Evolutionary conservation across 2,797 vertebrate genomes (phyloP).

Genomic region (Lophius americanus): DNA sequence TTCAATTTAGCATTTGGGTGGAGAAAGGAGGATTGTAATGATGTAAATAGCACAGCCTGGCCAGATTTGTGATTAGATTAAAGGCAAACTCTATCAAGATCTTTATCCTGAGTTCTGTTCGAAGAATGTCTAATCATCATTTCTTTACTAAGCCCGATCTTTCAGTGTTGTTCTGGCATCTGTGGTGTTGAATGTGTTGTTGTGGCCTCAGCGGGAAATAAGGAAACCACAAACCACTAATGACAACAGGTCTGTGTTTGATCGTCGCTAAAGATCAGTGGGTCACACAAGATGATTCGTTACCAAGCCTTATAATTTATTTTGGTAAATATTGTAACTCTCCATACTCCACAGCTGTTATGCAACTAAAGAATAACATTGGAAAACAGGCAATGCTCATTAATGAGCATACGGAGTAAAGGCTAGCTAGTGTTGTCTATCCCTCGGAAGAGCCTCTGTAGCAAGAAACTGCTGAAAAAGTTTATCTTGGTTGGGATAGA

Average conservation of each 20-base stretch:
- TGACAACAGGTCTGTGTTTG: slow-evolving; percentile 11
- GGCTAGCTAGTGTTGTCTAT: too few relatives aligned
- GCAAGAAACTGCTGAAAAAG: too few relatives aligned
- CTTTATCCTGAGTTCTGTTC: slow-evolving; percentile 36
- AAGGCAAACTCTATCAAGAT: slow-evolving; percentile 36
- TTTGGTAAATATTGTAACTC: too few relatives aligned
- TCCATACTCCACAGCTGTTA: too few relatives aligned
- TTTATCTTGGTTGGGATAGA: too few relatives aligned
- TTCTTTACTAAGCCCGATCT: slow-evolving; percentile 46
- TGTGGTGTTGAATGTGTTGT: slow-evolving; percentile 25
- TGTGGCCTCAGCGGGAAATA: slow-evolving; percentile 4
- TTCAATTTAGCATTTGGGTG: slow-evolving; percentile 66
- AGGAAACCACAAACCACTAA: neutral
- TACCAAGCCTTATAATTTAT: neutral
- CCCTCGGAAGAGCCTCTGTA: too few relatives aligned
- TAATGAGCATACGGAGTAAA: too few relatives aligned
- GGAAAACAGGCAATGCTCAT: too few relatives aligned
- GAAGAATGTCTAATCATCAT: slow-evolving; percentile 58
- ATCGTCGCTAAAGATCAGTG: neutral
- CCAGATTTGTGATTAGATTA: slow-evolving; percentile 41
- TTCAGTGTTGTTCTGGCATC: slow-evolving; percentile 49
- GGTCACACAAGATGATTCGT: slow-evolving; percentile 2
- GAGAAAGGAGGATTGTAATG: slow-evolving; percentile 39
- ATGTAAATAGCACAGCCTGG: slow-evolving; percentile 67
- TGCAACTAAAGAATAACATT: too few relatives aligned